Evolutionary conservation across 2,888 invertebrate species (phyloP), one percentile per base, ranked within the genome.

Genomic region (Rhamnusium bicolor): DNA sequence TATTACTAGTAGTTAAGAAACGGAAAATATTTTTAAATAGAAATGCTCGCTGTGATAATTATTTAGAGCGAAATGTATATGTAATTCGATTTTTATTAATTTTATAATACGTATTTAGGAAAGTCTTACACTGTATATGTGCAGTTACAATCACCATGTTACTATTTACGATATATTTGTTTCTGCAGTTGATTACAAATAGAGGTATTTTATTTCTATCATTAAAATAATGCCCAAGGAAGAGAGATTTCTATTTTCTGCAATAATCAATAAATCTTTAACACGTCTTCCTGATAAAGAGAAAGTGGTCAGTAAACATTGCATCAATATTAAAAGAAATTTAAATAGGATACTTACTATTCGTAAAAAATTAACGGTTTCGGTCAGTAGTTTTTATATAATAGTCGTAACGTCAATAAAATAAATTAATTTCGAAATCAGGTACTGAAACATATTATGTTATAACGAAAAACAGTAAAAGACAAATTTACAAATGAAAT

Each of bases 331-430:
- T 73, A 67, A 73, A 73, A 53, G 47, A 56, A 51, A 27, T 66
- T 56, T 70, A 70, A 73, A 70, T 70, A 62, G 70, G 67, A 70
- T 70, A 65, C 69, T 63, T 40, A 65, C 18, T 29, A 3, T 32
- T 58, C n/a, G n/a, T n/a, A n/a, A 58, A 32, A 58, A 58, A 18
- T 65, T 58, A 16, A 29, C 56, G 8, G 69, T 74, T 65, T 27
- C 70, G 74, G 60, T 69, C 69, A 69, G 51, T 74, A 58, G 46
- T 68, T 74, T 73, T 74, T 74, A 71, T 69, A 65, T 71, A 74
- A 74, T 54, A 60, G 19, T 10, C 32, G 32, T 10, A 32, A 32
- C 12, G 12, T 32, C 32, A 32, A 12, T 32, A 32, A 32, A 32
- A 32, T 32, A 32, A 32, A 32, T 32, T 32, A 2, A 32, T 5